Base-by-base conservation (phyloP, 2,888 invertebrate species). In the Siphonodentalium dalli region DNA sequence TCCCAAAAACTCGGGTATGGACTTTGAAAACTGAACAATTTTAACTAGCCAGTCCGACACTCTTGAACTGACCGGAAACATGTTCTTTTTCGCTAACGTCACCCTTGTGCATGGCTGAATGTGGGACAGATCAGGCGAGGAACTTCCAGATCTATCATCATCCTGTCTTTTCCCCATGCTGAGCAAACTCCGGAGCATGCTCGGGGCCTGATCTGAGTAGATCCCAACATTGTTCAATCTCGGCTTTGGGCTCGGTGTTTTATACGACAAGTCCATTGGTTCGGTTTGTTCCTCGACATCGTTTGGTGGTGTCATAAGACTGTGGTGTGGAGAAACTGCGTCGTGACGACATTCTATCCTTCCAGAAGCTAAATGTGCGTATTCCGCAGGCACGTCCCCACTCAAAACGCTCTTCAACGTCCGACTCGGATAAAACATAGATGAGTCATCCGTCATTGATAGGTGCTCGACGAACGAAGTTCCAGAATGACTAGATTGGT, bases 81-180 rank as follows among this genome's bases (percentile, higher is more conserved):
- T 63, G 64, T 75, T 78, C 61, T 80, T 80, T 66, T 80, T 80
- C 54, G 80, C 79, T 26, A 80, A 67, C 6, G 73, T 71, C 9
- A 79, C 79, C 8, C 68, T 56, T 11, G 75, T 72, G 31, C 63
- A 61, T 6, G 71, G 65, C 9, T 63, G 65, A 11, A 72, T 54
- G 6, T 45, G 42, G 4, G 54, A 52, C 21, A 58, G 51, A 28
- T 65, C 63, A 34, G 53, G 55, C 26, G 51, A 57, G 34, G 44
- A 49, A 35, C 53, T 51, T 26, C 48, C 58, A 26, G 57, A 54
- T 23, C 58, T 56, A 20, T 55, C n/a, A 11, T 38, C 9, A 2
- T 46, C 11, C 18, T 40, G 47, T n/a, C 52, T 39, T 44, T 68
- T 69, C 13, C 68, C 68, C 38, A 63, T 57, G 49, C 66, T 63